Conservation (phyloP, 2,113 vertebrate species). For the Hydrochoerus hydrochaeris region DNA sequence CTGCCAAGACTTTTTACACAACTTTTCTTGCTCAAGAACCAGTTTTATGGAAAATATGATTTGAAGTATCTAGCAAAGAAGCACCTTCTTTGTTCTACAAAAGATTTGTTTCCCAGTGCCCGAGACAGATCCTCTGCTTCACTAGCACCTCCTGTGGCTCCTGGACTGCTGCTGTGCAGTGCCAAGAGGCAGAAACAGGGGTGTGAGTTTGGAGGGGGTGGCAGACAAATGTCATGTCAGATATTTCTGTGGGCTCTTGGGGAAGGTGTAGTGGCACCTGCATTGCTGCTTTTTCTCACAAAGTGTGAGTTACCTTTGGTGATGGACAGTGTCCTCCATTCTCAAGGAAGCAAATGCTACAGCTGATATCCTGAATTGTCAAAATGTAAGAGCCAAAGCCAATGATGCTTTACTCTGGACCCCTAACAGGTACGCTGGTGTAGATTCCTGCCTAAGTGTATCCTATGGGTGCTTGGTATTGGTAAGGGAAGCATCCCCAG, state of each 20-base stretch:
- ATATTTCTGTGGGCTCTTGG: rapidly evolving
- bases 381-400: background rate
- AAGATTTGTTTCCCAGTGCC: conserved; percentile 9
- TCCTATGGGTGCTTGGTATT: no score
- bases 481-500: background rate
- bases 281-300: background rate
- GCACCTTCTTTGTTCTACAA: background rate
- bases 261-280: background rate
- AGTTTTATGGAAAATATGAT: background rate
- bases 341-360: background rate
- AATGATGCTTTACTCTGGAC: background rate
- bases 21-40: background rate
- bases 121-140: background rate
- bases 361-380: background rate
- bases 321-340: background rate
- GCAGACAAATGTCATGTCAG: background rate
- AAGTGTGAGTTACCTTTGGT: background rate
- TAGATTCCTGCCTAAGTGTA: background rate
- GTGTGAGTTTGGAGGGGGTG: background rate
- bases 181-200: background rate
- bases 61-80: conserved; percentile 50
- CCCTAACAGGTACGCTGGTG: background rate
- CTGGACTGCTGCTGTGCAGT: background rate
- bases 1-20: background rate
- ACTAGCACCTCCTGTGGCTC: background rate